These are phyloP conservation scores for Drosophila recens DNA, from an alignment of 2,888 invertebrate species.

Conservation along the genomic window DNA sequence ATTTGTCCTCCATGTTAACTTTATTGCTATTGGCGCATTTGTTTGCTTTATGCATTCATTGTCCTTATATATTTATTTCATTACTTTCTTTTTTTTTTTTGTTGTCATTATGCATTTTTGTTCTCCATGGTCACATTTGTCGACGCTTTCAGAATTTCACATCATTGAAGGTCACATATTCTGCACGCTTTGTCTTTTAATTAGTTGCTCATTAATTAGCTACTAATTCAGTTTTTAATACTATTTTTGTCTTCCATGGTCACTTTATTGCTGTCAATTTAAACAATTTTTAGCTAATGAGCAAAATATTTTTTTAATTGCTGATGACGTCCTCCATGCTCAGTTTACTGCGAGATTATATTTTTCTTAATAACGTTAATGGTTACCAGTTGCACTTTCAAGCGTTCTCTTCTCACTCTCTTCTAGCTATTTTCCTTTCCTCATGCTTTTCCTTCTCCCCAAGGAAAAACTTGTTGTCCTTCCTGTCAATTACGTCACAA, in stretches of 20 bases:
- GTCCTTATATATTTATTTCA: background rate
- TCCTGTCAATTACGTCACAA: conserved; percentile 26
- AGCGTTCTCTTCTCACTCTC: background rate
- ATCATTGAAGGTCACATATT: too few species aligned
- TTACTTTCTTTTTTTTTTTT: background rate
- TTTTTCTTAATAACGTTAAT: background rate
- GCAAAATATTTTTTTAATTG: too few species aligned
- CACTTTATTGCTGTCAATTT: background rate
- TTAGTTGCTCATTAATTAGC: background rate
- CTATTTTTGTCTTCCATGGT: background rate
- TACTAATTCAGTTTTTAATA: background rate
- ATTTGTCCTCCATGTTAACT: too few species aligned
- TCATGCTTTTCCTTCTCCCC: background rate
- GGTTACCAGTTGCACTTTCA: conserved; percentile 2
- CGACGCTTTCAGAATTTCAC: too few species aligned
- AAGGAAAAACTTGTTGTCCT: conserved; percentile 20
- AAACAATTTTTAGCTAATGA: background rate
- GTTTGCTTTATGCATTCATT: too few species aligned
- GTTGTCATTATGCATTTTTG: background rate
- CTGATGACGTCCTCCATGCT: background rate
- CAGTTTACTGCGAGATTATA: background rate
- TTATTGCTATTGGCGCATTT: too few species aligned
- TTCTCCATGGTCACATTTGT: background rate
- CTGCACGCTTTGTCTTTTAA: too few species aligned
- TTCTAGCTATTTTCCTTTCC: background rate